Base-by-base conservation (phyloP, 2,888 invertebrate species). In the Dromius quadrimaculatus region DNA sequence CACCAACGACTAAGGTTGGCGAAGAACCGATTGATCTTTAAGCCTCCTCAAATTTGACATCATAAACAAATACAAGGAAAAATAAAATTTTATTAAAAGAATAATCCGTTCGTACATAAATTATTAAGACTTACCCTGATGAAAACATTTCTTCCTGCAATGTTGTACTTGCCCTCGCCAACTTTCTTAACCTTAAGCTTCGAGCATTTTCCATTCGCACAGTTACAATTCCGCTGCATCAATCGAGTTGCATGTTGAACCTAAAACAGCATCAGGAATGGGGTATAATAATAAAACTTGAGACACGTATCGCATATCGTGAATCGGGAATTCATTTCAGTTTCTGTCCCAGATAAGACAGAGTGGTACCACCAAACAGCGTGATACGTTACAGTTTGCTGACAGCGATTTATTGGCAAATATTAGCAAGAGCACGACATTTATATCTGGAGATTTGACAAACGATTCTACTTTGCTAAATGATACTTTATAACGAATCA, bases 111-210 rank as follows among this genome's bases (percentile, higher is more conserved):
- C n/a, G n/a, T n/a, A n/a, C n/a, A n/a, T n/a, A n/a, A n/a, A n/a
- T n/a, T n/a, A n/a, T n/a, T n/a, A n/a, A n/a, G n/a, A n/a, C 88
- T 85, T 83, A 95, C 94, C 85, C 95, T 86, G 73, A 95, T 92
- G 81, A 94, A 94, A 65, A 95, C 93, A 78, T 92, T 93, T 76
- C 92, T 87, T 15, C 94, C 94, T 47, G 92, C 93, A 77, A 95
- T 93, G 80, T 90, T 90, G 83, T 94, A 95, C 72, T 91, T 90
- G 11, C 94, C 94, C 83, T 94, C 94, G 69, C 93, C 91, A 61
- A 95, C 90, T 82, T 93, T 92, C 79, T 90, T 89, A 74, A 92
- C 90, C 81, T 89, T 90, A 76, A 92, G 82, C 79, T 89, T 90
- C 73, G 89, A 88, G 81, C 92, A 91, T 77, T 88, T 89, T 63